These are phyloP conservation scores for Palythoa grandis DNA, from an alignment of 92 coral and sea anemone genomes.

Conservation along the genomic window DNA sequence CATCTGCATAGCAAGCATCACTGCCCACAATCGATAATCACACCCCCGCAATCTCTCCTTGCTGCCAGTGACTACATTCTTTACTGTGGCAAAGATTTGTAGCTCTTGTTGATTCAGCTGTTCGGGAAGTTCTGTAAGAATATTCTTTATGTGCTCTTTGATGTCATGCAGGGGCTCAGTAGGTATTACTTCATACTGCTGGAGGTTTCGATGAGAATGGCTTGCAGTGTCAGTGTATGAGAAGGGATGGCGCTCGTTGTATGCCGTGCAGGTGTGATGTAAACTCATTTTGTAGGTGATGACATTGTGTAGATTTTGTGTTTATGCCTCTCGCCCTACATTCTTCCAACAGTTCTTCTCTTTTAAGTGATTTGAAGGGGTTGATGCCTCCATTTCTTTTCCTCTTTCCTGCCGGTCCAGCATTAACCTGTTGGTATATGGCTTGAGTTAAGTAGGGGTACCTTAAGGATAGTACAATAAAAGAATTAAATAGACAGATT, in stretches of 20 bases:
- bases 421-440: slow-evolving; percentile 14
- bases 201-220: background rate
- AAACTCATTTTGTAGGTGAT: background rate
- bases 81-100: slow-evolving; percentile 1
- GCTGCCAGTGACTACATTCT: background rate
- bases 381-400: background rate
- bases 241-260: background rate
- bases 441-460: background rate
- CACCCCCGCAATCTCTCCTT: slow-evolving; percentile 11
- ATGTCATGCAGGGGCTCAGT: slow-evolving; percentile 26
- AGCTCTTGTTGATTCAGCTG: slow-evolving; percentile 11
- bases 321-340: background rate
- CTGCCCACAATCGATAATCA: background rate
- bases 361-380: slow-evolving; percentile 7
- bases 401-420: slow-evolving; percentile 5
- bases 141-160: slow-evolving; percentile 27
- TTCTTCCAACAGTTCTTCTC: slow-evolving; percentile 10
- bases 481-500: background rate
- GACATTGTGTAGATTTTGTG: background rate
- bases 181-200: background rate
- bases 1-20: slow-evolving; percentile 5
- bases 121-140: background rate
- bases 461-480: background rate
- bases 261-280: background rate
- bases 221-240: background rate